Conservation (phyloP, 1,140 invertebrate species). For the Oncopeltus fasciatus region DNA sequence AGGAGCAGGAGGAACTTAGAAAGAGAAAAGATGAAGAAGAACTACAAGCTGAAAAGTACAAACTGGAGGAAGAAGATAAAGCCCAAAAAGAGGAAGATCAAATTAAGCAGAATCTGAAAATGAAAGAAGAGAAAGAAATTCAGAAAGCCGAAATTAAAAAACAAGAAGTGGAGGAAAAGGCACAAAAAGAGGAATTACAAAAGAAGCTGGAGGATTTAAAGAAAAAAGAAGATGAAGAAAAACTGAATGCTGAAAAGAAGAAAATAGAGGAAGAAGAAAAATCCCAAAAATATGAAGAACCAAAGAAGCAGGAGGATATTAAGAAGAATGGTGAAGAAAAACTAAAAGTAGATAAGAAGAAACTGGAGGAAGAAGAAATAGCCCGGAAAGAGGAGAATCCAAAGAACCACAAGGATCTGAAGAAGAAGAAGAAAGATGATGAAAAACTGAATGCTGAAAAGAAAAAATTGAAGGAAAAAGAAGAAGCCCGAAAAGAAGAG, state of each 20-base stretch:
- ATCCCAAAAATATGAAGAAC: too few relatives aligned
- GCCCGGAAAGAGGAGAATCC: slow-evolving; percentile 12
- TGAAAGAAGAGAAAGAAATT: slow-evolving; percentile 21
- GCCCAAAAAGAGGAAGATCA: too few relatives aligned
- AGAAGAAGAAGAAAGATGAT: slow-evolving; percentile 13
- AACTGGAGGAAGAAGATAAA: slow-evolving; percentile 23
- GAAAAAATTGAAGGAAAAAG: too few relatives aligned
- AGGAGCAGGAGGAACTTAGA: slow-evolving; percentile 6
- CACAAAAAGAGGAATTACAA: slow-evolving; percentile 17
- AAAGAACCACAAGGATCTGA: too few relatives aligned
- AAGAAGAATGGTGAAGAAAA: slow-evolving; percentile 21
- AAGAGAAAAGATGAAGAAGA: slow-evolving; percentile 18
- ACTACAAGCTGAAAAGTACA: slow-evolving; percentile 23
- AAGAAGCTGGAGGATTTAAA: slow-evolving; percentile 12
- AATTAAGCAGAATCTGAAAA: slow-evolving; percentile 20
- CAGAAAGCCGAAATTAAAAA: too few relatives aligned
- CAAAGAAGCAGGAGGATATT: slow-evolving; percentile 20
- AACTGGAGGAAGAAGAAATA: slow-evolving; percentile 16
- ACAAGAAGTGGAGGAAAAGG: slow-evolving; percentile 16
- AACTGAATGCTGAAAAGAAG: slow-evolving; percentile 24
- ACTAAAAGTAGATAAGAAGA: too few relatives aligned
- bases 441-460: slow-evolving; percentile 23
- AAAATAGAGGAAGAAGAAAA: slow-evolving; percentile 21
- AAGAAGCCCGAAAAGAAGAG: too few relatives aligned
- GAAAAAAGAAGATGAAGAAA: slow-evolving; percentile 14